Base-by-base conservation (phyloP, 2,888 invertebrate species). In the Limnephilus marmoratus region DNA sequence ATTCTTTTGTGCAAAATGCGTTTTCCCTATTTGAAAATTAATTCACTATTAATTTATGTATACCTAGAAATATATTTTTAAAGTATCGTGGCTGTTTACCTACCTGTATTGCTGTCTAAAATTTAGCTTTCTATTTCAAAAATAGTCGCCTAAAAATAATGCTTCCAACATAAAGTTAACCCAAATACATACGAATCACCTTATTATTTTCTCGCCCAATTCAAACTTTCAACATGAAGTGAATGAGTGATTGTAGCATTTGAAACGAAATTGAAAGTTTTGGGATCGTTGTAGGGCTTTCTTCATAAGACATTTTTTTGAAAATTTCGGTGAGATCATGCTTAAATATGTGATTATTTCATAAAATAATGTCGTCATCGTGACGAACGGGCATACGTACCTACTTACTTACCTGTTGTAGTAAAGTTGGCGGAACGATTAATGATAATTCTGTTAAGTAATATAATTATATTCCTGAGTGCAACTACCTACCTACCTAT, bases 321-420 rank as follows among this genome's bases (percentile, higher is more conserved):
- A 34, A 80, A 80, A 89, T 41, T 12, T 24, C 18, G n/a, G n/a
- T 80, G 80, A 89, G 34, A 45, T 80, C 68, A 34, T 89, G 41
- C 80, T 41, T 41, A 89, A 80, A 89, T 80, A n/a, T 80, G 68
- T 80, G 80, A 89, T 89, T 31, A 53, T 18, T 87, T 29, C 41
- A 45, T 45, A n/a, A 15, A 87, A 34, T 87, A 53, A 53, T 87
- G 29, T 87, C 49, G 86, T 53, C n/a, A 87, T 49, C 82, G 13
- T 13, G 18, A 82, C 13, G 7, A 68, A 68, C 68, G 68, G 68
- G 24, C 68, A 7, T 24, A 68, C n/a, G 24, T 68, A 24, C 45
- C 13, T 53, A 53, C n/a, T n/a, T n/a, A n/a, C n/a, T n/a, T n/a
- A 31, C 18, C 53, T 53, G 18, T 18, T 18, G 3, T 53, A 1